phyloP scores from a whole-genome alignment of 2,888 invertebrate genomes.

The Hermodice carunculata region DNA sequence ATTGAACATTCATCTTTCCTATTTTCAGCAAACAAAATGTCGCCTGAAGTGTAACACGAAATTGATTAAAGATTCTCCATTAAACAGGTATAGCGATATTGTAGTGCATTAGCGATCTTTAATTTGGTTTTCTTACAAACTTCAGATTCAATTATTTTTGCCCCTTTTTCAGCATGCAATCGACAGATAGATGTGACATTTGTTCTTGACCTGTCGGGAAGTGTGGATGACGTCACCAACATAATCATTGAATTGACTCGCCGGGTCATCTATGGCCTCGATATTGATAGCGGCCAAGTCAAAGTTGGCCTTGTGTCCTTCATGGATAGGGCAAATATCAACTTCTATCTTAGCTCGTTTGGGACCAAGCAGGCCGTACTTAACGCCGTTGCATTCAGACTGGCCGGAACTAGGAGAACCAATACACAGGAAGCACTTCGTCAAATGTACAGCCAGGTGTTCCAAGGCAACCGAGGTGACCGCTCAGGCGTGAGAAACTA shows the following conservation, averaged over 20 bases:
- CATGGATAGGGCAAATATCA: constrained; percentile 10
- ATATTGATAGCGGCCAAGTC: constrained; percentile 9
- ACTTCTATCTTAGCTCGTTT: constrained; percentile 23
- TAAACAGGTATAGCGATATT: too few species aligned
- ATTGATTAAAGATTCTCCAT: too few species aligned
- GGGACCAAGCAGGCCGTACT: constrained; percentile 10
- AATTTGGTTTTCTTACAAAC: too few species aligned
- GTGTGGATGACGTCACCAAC: neutral
- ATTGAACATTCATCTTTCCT: too few species aligned
- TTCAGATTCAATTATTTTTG: too few species aligned
- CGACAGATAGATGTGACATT: constrained; percentile 5
- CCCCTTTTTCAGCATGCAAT: constrained; percentile 5
- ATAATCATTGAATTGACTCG: constrained; percentile 9
- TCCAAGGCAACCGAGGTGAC: constrained; percentile 3
- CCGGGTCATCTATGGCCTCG: neutral
- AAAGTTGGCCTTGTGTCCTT: constrained; percentile 22
- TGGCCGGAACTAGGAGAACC: neutral
- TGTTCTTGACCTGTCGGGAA: constrained; percentile 6
- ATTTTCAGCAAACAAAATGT: too few species aligned
- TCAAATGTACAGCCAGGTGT: neutral
- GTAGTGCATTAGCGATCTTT: too few species aligned
- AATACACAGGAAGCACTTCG: constrained; percentile 1
- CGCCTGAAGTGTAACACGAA: too few species aligned
- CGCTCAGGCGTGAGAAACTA: constrained; percentile 11
- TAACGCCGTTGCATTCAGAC: constrained; percentile 5